These are phyloP conservation scores for Platygyra sinensis DNA, from an alignment of 64 coral and sea anemone genomes.

Conservation along the genomic window DNA sequence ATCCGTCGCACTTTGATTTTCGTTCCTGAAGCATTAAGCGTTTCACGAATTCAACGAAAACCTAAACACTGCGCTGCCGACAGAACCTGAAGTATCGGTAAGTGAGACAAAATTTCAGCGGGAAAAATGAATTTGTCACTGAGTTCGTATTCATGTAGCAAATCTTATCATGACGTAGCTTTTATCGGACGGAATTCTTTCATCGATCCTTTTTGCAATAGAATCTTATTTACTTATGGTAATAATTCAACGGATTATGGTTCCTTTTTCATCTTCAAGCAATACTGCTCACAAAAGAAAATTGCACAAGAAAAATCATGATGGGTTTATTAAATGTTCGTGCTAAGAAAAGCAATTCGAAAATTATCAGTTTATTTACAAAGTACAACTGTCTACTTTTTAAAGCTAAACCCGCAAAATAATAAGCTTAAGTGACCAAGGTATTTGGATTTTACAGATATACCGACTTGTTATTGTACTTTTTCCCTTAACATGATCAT, in stretches of 20 bases:
- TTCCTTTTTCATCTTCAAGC: background rate
- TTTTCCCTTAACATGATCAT: too few species aligned
- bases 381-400: too few species aligned
- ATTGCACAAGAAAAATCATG: background rate
- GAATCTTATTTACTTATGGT: background rate
- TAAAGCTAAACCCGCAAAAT: too few species aligned
- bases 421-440: too few species aligned
- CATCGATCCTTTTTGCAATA: background rate
- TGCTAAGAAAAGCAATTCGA: background rate
- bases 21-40: background rate
- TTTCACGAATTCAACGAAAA: background rate
- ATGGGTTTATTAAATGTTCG: background rate
- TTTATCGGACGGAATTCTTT: background rate
- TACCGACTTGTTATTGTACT: too few species aligned
- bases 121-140: background rate
- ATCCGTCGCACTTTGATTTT: background rate
- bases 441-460: too few species aligned
- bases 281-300: too few species aligned
- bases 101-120: background rate
- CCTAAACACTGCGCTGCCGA: background rate
- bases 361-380: too few species aligned
- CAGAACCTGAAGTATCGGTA: background rate
- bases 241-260: too few species aligned
- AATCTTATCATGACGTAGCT: background rate
- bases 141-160: background rate